Conservation (phyloP, 2,888 invertebrate species). For the Thymelicus lineola region DNA sequence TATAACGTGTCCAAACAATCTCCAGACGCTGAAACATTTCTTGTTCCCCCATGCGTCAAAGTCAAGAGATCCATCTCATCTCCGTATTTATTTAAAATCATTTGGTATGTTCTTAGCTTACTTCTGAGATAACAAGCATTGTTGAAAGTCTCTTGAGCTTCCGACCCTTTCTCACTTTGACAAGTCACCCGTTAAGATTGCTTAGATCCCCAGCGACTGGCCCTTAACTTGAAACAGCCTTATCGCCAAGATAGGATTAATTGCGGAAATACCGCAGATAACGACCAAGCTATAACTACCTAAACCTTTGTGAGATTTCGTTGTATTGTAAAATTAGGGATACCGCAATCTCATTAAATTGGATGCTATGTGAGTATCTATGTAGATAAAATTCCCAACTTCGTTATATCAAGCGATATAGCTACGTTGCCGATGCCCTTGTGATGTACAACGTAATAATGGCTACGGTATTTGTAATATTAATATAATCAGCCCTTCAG, state of each 20-base stretch:
- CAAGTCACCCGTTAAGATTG: slow-evolving; percentile 84
- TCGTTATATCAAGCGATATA: background rate
- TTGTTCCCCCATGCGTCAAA: slow-evolving; percentile 38
- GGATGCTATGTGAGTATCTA: slow-evolving; percentile 2
- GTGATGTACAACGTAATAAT: background rate
- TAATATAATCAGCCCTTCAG: slow-evolving; percentile 1
- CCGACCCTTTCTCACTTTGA: slow-evolving; percentile 84
- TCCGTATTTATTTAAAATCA: slow-evolving; percentile 77
- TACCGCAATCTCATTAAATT: slow-evolving; percentile 42
- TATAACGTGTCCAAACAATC: too few species aligned
- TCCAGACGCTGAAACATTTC: slow-evolving; percentile 28
- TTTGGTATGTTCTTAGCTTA: slow-evolving; percentile 77
- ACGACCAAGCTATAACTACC: slow-evolving; percentile 75
- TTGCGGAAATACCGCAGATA: slow-evolving; percentile 82
- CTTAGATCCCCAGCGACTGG: slow-evolving; percentile 81
- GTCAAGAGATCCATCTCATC: slow-evolving; percentile 21
- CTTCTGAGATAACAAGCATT: slow-evolving; percentile 84
- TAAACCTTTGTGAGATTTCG: slow-evolving; percentile 55
- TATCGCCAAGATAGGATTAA: slow-evolving; percentile 81
- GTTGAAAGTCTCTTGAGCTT: slow-evolving; percentile 82
- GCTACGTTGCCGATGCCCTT: background rate
- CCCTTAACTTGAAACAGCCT: slow-evolving; percentile 82
- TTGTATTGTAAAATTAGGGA: slow-evolving; percentile 43
- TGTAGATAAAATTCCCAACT: slow-evolving; percentile 25
- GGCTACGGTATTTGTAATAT: slow-evolving; percentile 7